Evolutionary conservation across 2,113 vertebrate species (phyloP).

Genomic region (Cyanoderma ruficeps): DNA sequence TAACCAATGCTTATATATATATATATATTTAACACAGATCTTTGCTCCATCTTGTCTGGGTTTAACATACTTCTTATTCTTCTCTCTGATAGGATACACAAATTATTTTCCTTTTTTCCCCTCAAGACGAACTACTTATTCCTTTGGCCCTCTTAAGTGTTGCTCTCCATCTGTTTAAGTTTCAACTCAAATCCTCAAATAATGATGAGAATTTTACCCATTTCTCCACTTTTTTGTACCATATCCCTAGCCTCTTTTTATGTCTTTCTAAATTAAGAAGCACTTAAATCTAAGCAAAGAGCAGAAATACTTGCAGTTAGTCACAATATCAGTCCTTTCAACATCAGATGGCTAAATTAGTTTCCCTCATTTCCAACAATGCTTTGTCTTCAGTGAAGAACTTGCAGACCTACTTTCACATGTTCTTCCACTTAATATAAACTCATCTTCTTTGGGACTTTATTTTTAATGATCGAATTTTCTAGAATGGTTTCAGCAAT

Average conservation of each 20-base stretch:
- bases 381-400: background rate
- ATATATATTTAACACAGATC: background rate
- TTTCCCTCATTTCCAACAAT: background rate
- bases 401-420: background rate
- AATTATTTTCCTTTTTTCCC: background rate
- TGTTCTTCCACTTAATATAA: background rate
- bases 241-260: background rate
- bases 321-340: background rate
- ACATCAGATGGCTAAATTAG: background rate
- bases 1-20: background rate
- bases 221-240: background rate
- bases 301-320: background rate
- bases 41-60: background rate
- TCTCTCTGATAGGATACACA: background rate
- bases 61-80: background rate
- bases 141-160: background rate
- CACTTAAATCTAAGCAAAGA: background rate
- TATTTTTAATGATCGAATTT: constrained; percentile 7
- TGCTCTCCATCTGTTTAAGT: background rate
- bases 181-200: background rate
- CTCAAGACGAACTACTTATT: background rate
- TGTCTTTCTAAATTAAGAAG: background rate
- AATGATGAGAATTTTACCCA: background rate
- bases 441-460: background rate
- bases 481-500: background rate